These are phyloP conservation scores for Macrostomum cliftonense DNA, from an alignment of 2,888 invertebrate species.

Conservation along the genomic window DNA sequence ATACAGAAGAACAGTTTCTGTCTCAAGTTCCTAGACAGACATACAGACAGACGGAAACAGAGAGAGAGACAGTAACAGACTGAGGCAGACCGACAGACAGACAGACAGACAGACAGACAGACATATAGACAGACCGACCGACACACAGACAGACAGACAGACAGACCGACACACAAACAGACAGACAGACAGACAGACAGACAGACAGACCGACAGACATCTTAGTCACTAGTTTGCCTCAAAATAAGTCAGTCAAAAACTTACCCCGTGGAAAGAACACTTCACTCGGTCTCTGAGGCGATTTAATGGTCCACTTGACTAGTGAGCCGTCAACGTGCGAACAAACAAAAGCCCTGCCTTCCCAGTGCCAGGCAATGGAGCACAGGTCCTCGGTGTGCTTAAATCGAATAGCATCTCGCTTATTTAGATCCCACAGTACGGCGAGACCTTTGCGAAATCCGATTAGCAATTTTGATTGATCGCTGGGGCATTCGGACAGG, in stretches of 20 bases:
- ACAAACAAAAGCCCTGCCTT: conserved; percentile 90
- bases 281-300: conserved; percentile 52
- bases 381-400: conserved; percentile 41
- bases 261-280: conserved; percentile 77
- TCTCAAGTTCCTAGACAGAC: too few species aligned
- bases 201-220: too few species aligned
- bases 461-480: conserved; percentile 85
- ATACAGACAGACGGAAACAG: too few species aligned
- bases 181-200: too few species aligned
- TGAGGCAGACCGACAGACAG: too few species aligned
- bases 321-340: conserved; percentile 80
- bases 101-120: too few species aligned
- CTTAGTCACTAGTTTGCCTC: too few species aligned
- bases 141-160: too few species aligned
- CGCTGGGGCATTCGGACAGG: conserved; percentile 84
- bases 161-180: too few species aligned
- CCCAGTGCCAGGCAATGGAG: conserved; percentile 85
- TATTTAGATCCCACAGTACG: conserved; percentile 82
- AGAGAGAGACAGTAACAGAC: too few species aligned
- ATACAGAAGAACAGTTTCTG: too few species aligned
- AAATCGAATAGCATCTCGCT: conserved; percentile 40
- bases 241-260: conserved; percentile 17
- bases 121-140: too few species aligned
- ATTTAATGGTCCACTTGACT: conserved; percentile 69
- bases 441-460: conserved; percentile 83